A percentile compares a stretch with the other conserved stretches of the same genome.
Evolutionary conservation across 2,113 vertebrate genomes (phyloP).

Genomic region (Callithrix jacchus): DNA sequence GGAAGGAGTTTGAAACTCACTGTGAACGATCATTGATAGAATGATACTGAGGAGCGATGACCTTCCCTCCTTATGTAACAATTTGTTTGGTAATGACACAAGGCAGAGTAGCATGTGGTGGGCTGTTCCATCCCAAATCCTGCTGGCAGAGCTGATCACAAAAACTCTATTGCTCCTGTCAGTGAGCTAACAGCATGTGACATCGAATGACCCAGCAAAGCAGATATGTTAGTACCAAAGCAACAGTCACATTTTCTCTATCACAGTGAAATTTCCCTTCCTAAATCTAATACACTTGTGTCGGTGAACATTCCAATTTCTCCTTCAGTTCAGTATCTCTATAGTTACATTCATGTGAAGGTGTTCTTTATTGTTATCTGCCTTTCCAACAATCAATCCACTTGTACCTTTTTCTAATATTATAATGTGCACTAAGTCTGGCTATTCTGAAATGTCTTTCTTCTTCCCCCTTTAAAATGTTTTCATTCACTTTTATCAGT

Average conservation of each 20-base stretch:
- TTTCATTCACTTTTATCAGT: conserved; percentile 45
- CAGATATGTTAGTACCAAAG: conserved; percentile 30
- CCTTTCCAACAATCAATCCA: conserved; percentile 1
- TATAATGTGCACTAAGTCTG: conserved; percentile 42
- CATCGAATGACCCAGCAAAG: background rate
- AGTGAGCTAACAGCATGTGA: background rate
- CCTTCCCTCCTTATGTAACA: background rate
- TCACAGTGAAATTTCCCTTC: background rate
- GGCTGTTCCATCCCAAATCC: fast-evolving
- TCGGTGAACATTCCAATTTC: background rate
- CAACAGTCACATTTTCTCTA: background rate
- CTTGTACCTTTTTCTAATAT: background rate
- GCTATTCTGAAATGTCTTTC: conserved; percentile 26
- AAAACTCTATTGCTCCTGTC: background rate
- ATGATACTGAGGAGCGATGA: background rate
- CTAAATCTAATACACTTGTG: background rate
- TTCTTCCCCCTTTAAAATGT: conserved; percentile 41
- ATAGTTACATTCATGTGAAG: background rate
- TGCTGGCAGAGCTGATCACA: background rate
- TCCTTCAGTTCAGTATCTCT: background rate
- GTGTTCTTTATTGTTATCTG: background rate
- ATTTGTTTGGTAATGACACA: background rate
- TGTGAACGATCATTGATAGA: background rate
- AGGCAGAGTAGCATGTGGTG: background rate
- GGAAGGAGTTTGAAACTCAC: background rate